Conservation (phyloP, 1,140 invertebrate genomes). For the Drosophila carrolli region DNA sequence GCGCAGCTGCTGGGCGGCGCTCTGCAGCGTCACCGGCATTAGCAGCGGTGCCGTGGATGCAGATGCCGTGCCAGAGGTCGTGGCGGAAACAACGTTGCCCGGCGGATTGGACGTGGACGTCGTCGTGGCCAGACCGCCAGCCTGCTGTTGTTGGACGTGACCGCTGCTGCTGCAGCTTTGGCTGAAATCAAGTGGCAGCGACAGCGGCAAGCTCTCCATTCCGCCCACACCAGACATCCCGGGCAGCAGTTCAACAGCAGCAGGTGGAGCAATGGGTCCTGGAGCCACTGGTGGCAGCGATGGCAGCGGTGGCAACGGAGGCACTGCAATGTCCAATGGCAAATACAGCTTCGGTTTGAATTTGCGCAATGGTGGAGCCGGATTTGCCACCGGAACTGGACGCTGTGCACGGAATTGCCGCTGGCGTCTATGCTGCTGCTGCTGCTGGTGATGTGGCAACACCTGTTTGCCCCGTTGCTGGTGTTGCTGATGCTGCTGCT, state of each 20-base stretch:
- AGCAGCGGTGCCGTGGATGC: constrained; percentile 60
- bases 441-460: constrained; percentile 45
- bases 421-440: constrained; percentile 41
- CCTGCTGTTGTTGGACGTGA: constrained; percentile 20
- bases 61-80: constrained; percentile 7
- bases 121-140: constrained; percentile 13
- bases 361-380: constrained; percentile 40
- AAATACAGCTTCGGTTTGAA: constrained; percentile 62
- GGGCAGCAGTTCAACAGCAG: constrained; percentile 13
- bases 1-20: constrained; percentile 79
- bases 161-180: constrained; percentile 34
- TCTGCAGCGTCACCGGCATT: constrained; percentile 75
- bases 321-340: constrained; percentile 65
- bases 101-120: constrained; percentile 16
- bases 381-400: constrained; percentile 25
- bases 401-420: constrained; percentile 51
- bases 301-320: constrained; percentile 46
- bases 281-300: constrained; percentile 4
- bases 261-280: constrained; percentile 2
- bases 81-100: constrained; percentile 11
- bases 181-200: constrained; percentile 46
- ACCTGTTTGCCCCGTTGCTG: constrained; percentile 68
- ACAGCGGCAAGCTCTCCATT: constrained; percentile 40
- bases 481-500: constrained; percentile 36
- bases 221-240: constrained; percentile 24